phyloP scores from a whole-genome alignment of 2,888 invertebrate species.

The Aricia artaxerxes region DNA sequence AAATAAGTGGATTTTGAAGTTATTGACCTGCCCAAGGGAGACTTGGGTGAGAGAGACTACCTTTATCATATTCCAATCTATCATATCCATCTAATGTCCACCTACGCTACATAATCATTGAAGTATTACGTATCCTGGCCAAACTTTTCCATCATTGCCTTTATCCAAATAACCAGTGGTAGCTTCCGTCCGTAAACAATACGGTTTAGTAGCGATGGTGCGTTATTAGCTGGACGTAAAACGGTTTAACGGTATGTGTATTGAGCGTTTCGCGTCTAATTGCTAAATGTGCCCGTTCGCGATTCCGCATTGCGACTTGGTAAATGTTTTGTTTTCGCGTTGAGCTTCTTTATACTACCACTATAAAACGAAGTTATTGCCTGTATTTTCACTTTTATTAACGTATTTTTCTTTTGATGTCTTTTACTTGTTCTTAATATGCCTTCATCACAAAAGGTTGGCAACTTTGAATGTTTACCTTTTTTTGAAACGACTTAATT shows the following conservation, averaged over 20 bases:
- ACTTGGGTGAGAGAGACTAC: no score
- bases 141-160: not conserved
- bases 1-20: not conserved
- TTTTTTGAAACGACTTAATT: no score
- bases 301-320: constrained; percentile 13
- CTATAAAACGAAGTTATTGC: not conserved
- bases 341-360: not conserved
- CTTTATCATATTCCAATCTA: no score
- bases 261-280: constrained; percentile 53
- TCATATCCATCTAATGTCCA: no score
- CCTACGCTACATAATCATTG: no score
- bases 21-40: not conserved
- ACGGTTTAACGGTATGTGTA: constrained; percentile 55
- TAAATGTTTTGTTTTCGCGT: not conserved
- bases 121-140: not conserved
- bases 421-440: not conserved
- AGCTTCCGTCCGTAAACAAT: not conserved
- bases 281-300: constrained; percentile 63
- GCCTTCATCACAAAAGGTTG: no score
- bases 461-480: no score
- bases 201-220: not conserved
- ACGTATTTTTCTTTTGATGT: not conserved
- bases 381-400: not conserved
- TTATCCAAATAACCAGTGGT: constrained; percentile 17
- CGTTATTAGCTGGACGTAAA: constrained; percentile 55